phyloP scores from a whole-genome alignment of 2,888 invertebrate genomes.

The Phyllotreta striolata region DNA sequence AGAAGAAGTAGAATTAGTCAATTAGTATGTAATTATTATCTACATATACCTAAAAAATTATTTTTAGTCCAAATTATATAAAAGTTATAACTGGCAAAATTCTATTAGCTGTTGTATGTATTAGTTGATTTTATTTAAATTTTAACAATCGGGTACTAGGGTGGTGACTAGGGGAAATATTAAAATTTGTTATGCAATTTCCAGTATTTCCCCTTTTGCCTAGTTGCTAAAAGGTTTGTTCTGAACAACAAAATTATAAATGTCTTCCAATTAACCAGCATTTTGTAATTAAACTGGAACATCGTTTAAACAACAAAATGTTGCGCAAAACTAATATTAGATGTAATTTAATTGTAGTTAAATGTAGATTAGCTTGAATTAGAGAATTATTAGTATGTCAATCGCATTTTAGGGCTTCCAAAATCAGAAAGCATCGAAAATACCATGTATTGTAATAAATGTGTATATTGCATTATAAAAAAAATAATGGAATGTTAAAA shows the following conservation, averaged over 20 bases:
- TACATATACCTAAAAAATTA: slow-evolving; percentile 8
- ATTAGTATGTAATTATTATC: neutral
- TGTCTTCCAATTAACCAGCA: slow-evolving; percentile 39
- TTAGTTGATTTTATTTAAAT: neutral
- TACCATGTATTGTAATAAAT: slow-evolving; percentile 41
- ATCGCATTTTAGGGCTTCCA: slow-evolving; percentile 25
- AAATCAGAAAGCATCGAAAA: slow-evolving; percentile 35
- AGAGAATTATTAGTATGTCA: neutral
- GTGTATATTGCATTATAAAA: slow-evolving; percentile 39
- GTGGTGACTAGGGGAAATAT: neutral
- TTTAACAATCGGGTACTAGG: slow-evolving; percentile 1
- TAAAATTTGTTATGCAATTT: neutral
- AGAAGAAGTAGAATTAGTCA: neutral
- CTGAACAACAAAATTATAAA: slow-evolving; percentile 41
- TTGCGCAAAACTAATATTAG: slow-evolving; percentile 10
- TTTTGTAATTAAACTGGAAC: slow-evolving; percentile 11
- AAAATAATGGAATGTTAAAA: slow-evolving; percentile 31
- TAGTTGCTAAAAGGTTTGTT: slow-evolving; percentile 4
- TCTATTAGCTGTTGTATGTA: slow-evolving; percentile 7
- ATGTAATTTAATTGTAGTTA: slow-evolving; percentile 30
- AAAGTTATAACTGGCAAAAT: slow-evolving; percentile 27
- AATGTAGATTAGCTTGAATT: slow-evolving; percentile 11
- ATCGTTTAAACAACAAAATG: slow-evolving; percentile 9
- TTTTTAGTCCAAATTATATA: slow-evolving; percentile 5
- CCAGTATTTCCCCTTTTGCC: neutral